phyloP scores from a whole-genome alignment of 2,797 vertebrate genomes.

The Coreius guichenoti region DNA sequence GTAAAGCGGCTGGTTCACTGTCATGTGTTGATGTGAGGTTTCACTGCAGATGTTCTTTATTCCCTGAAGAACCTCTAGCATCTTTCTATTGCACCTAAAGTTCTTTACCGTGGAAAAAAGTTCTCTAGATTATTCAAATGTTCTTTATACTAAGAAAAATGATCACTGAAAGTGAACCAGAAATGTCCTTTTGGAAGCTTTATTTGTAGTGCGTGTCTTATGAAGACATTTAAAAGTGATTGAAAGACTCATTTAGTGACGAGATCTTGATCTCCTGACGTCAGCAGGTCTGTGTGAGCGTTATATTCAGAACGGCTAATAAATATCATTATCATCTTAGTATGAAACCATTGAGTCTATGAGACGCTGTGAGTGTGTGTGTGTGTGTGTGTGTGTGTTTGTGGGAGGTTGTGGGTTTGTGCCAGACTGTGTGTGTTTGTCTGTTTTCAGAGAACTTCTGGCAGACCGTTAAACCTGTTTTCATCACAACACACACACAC shows the following conservation, averaged over 20 bases:
- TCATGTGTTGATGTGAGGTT: not conserved
- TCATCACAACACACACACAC: slow-evolving; percentile 72
- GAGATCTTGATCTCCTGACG: not conserved
- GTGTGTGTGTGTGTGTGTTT: not conserved
- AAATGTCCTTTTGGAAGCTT: not conserved
- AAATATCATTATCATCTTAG: not conserved
- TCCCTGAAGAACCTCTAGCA: not conserved
- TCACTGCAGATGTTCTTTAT: not conserved
- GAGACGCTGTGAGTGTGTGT: not conserved
- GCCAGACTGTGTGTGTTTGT: slow-evolving; percentile 42
- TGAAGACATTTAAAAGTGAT: not conserved
- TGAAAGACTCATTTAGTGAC: not conserved
- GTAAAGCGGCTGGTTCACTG: too few relatives aligned
- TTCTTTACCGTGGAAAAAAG: too few relatives aligned
- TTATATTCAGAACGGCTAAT: not conserved
- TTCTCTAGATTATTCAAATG: not conserved
- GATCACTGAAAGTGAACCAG: not conserved
- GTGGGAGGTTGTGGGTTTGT: slow-evolving; percentile 30
- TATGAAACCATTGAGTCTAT: not conserved
- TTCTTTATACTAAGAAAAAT: not conserved
- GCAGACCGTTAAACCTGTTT: slow-evolving; percentile 76
- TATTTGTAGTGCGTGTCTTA: not conserved
- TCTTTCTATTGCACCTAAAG: not conserved
- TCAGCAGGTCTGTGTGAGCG: not conserved
- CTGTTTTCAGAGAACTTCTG: slow-evolving; percentile 72